phyloP scores from a whole-genome alignment of 2,888 invertebrate species.

The Diarsia mendica region DNA sequence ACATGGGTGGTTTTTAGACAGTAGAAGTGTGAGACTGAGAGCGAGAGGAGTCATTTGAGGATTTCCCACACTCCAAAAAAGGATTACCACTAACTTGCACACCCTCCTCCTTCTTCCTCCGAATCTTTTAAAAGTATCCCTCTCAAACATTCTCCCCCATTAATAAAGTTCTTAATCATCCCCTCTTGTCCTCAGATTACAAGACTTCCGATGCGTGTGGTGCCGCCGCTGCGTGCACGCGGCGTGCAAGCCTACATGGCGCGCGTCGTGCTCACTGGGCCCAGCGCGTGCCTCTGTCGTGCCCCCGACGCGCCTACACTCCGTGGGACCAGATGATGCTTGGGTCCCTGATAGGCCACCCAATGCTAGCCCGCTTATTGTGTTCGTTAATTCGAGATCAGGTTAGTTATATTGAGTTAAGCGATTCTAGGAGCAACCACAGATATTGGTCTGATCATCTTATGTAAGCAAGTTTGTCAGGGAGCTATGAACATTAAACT shows the following conservation, averaged over 20 bases:
- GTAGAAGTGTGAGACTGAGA: too few relatives aligned
- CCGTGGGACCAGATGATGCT: slow-evolving; percentile 96
- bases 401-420: slow-evolving; percentile 76
- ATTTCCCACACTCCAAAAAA: too few relatives aligned
- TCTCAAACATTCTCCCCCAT: too few relatives aligned
- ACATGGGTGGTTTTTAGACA: too few relatives aligned
- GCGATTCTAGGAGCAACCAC: neutral
- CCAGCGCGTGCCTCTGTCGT: slow-evolving; percentile 97
- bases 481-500: neutral
- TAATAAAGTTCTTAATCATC: neutral
- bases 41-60: too few relatives aligned
- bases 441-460: neutral
- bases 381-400: slow-evolving; percentile 99
- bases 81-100: neutral
- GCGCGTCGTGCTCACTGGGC: slow-evolving; percentile 95
- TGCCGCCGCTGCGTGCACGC: slow-evolving; percentile 97
- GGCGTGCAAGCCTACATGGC: slow-evolving; percentile 95
- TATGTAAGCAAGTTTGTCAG: neutral
- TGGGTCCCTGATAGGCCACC: slow-evolving; percentile 96
- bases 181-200: slow-evolving; percentile 90
- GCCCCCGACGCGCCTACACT: slow-evolving; percentile 97
- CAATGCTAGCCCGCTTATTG: slow-evolving; percentile 96
- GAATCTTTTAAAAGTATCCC: neutral
- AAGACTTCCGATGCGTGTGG: slow-evolving; percentile 99
- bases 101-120: neutral